A percentile compares a stretch with the other conserved stretches of the same genome.
Conservation (phyloP, 2,888 invertebrate species). For the Rotaria magnacalcarata region DNA sequence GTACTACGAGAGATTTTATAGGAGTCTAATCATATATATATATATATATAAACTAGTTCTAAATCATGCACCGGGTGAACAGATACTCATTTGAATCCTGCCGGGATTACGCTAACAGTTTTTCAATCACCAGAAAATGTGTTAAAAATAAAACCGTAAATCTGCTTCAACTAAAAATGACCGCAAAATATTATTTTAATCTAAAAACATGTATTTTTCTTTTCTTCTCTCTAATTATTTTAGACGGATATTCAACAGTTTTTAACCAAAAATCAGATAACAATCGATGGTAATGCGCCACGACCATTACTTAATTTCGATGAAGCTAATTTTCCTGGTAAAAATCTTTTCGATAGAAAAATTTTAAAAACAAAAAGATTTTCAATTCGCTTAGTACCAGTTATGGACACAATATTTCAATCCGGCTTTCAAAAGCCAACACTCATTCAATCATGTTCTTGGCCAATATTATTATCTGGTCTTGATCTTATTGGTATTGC, state of each 20-base stretch:
- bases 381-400: not conserved
- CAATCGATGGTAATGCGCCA: not conserved
- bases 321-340: conserved; percentile 7
- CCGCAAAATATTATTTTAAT: too few species aligned
- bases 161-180: too few species aligned
- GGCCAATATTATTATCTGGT: conserved; percentile 66
- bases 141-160: too few species aligned
- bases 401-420: not conserved
- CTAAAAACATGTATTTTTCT: not conserved
- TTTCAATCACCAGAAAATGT: too few species aligned
- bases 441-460: conserved; percentile 87
- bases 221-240: not conserved
- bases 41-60: too few species aligned
- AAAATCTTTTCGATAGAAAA: not conserved
- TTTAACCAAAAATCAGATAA: not conserved
- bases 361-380: too few species aligned
- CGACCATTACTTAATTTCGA: not conserved
- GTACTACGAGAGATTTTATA: too few species aligned
- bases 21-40: too few species aligned
- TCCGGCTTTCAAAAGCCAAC: conserved; percentile 66
- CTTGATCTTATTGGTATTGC: conserved; percentile 59
- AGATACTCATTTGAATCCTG: too few species aligned
- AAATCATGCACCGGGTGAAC: too few species aligned
- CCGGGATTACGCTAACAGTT: too few species aligned
- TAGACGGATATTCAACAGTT: not conserved